Percentiles rank a stretch among this genome's conserved stretches.
phyloP scores from a whole-genome alignment of 2,113 vertebrate genomes.

The Ageneiosus marmoratus region DNA sequence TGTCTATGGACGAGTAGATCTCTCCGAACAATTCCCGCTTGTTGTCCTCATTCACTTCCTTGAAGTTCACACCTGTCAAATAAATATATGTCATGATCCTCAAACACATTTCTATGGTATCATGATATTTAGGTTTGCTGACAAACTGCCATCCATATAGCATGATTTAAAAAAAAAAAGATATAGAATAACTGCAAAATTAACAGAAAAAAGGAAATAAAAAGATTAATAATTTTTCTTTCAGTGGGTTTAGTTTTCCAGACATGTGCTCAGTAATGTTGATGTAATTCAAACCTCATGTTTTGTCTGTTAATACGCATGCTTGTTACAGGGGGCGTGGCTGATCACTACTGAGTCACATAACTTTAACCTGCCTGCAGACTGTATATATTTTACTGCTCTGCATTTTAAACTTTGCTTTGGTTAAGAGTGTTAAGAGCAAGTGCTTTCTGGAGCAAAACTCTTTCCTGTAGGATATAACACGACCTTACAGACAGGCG shows the following conservation, averaged over 20 bases:
- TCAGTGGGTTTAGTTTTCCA: background rate
- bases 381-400: background rate
- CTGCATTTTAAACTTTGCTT: no score
- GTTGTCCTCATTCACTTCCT: conserved; percentile 93
- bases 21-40: conserved; percentile 87
- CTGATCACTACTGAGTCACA: background rate
- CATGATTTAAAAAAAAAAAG: background rate
- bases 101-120: background rate
- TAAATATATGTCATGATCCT: no score
- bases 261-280: background rate
- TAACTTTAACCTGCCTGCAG: background rate
- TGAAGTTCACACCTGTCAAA: conserved; percentile 88
- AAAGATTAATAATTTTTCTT: background rate
- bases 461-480: no score
- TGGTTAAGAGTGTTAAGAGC: background rate
- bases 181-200: background rate
- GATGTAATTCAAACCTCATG: background rate
- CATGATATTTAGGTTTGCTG: background rate
- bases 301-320: background rate
- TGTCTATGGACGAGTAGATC: conserved; percentile 91
- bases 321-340: background rate
- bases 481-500: background rate
- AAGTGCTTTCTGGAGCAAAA: no score
- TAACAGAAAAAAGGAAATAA: background rate
- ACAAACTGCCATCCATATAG: background rate